A percentile compares a stretch with the other conserved stretches of the same genome.
These are phyloP conservation scores for Rotaria magnacalcarata DNA, from an alignment of 2,888 invertebrate genomes.

Conservation along the genomic window DNA sequence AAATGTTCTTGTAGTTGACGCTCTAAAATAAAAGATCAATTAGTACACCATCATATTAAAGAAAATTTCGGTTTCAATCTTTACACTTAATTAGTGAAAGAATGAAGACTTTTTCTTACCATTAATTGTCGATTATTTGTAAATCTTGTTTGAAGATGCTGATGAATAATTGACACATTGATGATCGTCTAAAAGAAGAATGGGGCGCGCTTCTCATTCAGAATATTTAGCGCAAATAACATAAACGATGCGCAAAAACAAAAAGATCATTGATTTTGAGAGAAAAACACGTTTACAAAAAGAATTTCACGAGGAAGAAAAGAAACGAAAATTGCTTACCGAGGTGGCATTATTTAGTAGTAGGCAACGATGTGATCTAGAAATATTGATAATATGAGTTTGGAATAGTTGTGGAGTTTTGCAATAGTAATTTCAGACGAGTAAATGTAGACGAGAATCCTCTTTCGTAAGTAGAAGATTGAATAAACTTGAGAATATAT, in stretches of 20 bases:
- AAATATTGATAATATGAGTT: background rate
- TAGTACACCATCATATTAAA: too few relatives aligned
- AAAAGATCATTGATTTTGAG: background rate
- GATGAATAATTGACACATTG: background rate
- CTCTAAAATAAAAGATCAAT: too few relatives aligned
- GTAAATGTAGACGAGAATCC: too few relatives aligned
- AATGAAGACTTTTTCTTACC: background rate
- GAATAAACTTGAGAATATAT: too few relatives aligned
- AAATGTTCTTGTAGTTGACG: too few relatives aligned
- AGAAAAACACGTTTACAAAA: background rate
- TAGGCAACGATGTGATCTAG: background rate
- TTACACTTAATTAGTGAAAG: too few relatives aligned
- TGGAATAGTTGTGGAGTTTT: background rate
- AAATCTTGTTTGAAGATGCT: background rate
- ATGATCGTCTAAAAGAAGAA: constrained; percentile 4
- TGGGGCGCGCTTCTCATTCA: constrained; percentile 6
- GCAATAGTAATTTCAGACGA: background rate
- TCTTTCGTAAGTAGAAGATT: too few relatives aligned
- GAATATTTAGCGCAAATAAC: background rate
- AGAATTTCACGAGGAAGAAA: background rate
- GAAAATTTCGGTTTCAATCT: too few relatives aligned
- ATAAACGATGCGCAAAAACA: background rate
- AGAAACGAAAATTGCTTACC: background rate
- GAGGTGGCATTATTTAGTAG: background rate
- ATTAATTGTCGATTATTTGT: background rate